A percentile compares a stretch with the other conserved stretches of the same genome.
Conservation (phyloP, 2,888 invertebrate genomes). For the Zaprionus lineosus region DNA sequence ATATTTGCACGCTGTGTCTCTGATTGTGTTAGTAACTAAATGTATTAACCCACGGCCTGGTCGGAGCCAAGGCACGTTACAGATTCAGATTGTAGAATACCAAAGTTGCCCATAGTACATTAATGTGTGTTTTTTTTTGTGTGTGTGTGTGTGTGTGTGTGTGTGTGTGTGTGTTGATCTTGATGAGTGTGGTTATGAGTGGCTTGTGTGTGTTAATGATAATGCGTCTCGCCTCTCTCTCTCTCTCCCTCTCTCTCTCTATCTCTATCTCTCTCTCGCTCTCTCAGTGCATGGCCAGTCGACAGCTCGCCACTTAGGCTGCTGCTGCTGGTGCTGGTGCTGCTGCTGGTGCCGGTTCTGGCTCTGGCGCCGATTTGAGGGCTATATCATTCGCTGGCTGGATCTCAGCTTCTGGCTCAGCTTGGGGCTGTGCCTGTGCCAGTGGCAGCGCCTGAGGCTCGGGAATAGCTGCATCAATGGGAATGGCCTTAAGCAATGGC, state of each 20-base stretch:
- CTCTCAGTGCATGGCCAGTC: too few species aligned
- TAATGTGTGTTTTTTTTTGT: conserved; percentile 29
- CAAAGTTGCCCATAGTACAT: conserved; percentile 67
- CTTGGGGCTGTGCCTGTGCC: conserved; percentile 20
- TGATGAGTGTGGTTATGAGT: conserved; percentile 27
- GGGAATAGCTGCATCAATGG: conserved; percentile 19
- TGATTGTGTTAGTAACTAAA: conserved; percentile 61
- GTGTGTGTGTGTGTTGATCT: conserved; percentile 31
- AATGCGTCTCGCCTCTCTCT: too few species aligned
- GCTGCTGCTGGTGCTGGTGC: too few species aligned
- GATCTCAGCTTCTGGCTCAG: conserved; percentile 17
- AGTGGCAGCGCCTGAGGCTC: conserved; percentile 30
- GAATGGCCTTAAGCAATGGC: conserved; percentile 40
- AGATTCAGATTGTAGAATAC: conserved; percentile 62
- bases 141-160: conserved; percentile 28
- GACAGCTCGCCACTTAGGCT: too few species aligned
- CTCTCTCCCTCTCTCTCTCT: too few species aligned
- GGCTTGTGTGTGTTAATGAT: conserved; percentile 23
- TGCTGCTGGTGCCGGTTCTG: conserved; percentile 11
- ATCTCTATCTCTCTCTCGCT: too few species aligned
- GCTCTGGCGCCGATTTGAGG: conserved; percentile 37
- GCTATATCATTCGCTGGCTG: conserved; percentile 39
- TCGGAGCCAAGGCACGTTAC: conserved; percentile 49
- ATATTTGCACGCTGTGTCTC: conserved; percentile 29
- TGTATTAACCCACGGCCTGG: conserved; percentile 57